A percentile compares a stretch with the other conserved stretches of the same genome.
These are phyloP conservation scores for Anthonomus grandis DNA, from an alignment of 1,140 invertebrate species.

Conservation along the genomic window DNA sequence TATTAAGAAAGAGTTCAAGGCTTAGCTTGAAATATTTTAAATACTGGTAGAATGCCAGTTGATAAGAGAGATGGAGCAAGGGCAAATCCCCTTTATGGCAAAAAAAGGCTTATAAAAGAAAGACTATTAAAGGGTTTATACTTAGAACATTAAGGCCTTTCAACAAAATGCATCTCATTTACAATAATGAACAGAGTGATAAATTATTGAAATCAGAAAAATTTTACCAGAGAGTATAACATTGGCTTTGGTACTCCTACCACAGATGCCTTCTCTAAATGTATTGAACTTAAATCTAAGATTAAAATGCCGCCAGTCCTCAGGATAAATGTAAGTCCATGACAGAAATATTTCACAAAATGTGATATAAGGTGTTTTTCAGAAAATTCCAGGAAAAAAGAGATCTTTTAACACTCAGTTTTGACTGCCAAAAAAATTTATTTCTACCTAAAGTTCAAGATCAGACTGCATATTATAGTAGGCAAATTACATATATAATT, in stretches of 20 bases:
- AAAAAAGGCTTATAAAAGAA: neutral
- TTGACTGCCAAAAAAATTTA: too few species aligned
- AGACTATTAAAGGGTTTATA: neutral
- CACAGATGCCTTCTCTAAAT: slow-evolving; percentile 1
- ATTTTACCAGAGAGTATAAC: neutral
- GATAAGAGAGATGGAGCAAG: neutral
- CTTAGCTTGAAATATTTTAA: neutral
- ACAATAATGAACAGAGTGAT: neutral
- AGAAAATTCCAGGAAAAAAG: slow-evolving; percentile 1
- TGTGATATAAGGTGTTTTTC: neutral
- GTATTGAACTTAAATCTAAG: slow-evolving; percentile 3
- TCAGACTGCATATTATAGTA: slow-evolving; percentile 4
- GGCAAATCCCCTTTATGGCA: neutral
- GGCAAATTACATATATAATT: slow-evolving; percentile 2
- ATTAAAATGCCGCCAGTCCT: neutral
- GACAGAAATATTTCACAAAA: too few species aligned
- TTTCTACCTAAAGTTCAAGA: neutral
- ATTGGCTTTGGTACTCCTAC: neutral
- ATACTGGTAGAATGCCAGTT: too few species aligned
- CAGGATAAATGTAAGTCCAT: too few species aligned
- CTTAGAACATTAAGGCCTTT: neutral
- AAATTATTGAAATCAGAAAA: slow-evolving; percentile 3
- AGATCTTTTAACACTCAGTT: too few species aligned
- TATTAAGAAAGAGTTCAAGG: neutral
- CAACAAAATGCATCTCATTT: neutral